Base-by-base conservation (phyloP, 2,888 invertebrate genomes). In the Xanthorhoe spadicearia region DNA sequence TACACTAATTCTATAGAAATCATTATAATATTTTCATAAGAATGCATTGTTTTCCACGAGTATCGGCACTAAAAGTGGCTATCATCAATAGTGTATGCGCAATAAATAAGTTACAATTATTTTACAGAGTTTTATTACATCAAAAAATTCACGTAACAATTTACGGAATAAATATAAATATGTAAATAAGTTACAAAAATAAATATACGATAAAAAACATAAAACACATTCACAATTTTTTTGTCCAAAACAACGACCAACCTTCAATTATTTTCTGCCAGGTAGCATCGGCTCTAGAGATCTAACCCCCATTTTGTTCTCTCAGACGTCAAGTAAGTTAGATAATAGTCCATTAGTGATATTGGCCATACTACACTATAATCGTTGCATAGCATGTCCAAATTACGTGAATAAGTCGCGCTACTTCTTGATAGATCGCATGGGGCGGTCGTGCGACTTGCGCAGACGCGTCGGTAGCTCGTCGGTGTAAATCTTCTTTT, bases 381-480 rank as follows among this genome's bases (percentile, higher is more conserved):
- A 49, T 18, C 28, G 19, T 10, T 28, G 19, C 23, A 49, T 53
- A 23, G 13, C 54, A 54, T 50, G 52, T 32, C 63, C 61, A 62
- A 57, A 17, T 32, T 13, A 15, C 58, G 15, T 15, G 5, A 35
- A 13, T 17, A 43, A 43, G 38, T 43, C 4, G 15, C 48, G 61
- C 80, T 79, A 85, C 74, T 88, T 87, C 69, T 84, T 87, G 32
- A 15, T 68, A 4, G 68, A 10, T 6, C 83, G 81, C 18, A 49
- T 62, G 2, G 65, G 67, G 15, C 87, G 84, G 28, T 88, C 88
- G 60, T 84, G 79, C 0, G 82, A 75, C 6, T 86, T 83, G 7
- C 88, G 87, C 54, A 92, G 76, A 19, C 91, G 83, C 54, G 88
- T 90, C 0, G 92, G 92, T 0, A 83, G 83, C 57, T 92, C 92